Base-by-base conservation (phyloP, 2,113 vertebrate species). In the Peucedramus taeniatus region DNA sequence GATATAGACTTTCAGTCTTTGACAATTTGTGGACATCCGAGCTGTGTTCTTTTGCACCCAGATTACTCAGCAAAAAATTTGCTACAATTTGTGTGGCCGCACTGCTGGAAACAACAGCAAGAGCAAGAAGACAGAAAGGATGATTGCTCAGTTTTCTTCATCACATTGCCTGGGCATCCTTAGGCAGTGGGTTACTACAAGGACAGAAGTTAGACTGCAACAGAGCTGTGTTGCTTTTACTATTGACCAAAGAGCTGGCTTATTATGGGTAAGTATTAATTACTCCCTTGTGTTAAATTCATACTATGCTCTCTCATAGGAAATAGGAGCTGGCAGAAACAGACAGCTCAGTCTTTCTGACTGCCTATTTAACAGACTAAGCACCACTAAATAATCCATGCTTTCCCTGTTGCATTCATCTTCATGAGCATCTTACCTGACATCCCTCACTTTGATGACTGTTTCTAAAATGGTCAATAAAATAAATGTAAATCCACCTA, bases 101-200 rank as follows among this genome's bases (percentile, higher is more conserved):
- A 35, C 4, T 1, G 3, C 15, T 57, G 70, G 31, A 56, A 95
- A 78, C 35, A 47, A 51, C 2, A 7, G 33, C 0, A 0, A 75
- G 31, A 78, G 45, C n/a, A 54, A 33, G 24, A 77, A 21, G 1
- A 1, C 27, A 76, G 90, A 57, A 7, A 50, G 20, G 27, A 40
- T 49, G 60, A 37, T 33, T 47, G 49, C 28, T 92, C 45, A 14
- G 7, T 27, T 51, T 59, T 6, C 40, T 54, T 39, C 33, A 39
- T n/a, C 30, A 28, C 0, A 0, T n/a, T 15, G 6, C 31, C 31
- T 60, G 40, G n/a, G 23, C 4, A 2, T 28, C 19, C 74, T 88
- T n/a, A 59, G 33, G 33, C 65, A 90, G 60, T 47, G 60, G 35
- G 63, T 24, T 74, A 37, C 18, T 80, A 31, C 11, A 82, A 54